Evolutionary conservation across 2,113 vertebrate genomes (phyloP).

Genomic region (Cebidichthys violaceus): DNA sequence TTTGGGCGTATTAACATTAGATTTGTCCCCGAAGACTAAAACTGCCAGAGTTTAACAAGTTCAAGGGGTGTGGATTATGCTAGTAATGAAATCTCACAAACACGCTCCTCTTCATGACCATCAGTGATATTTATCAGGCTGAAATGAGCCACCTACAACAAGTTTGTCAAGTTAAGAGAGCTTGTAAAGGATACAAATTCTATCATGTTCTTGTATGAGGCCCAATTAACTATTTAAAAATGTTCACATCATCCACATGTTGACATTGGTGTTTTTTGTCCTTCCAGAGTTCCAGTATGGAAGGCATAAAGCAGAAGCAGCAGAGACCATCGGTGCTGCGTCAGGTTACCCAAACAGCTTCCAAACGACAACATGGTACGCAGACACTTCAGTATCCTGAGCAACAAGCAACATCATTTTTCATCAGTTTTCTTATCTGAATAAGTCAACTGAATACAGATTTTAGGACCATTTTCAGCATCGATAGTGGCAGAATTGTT

Average conservation of each 20-base stretch:
- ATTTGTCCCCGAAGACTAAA: no score
- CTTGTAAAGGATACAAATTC: neutral
- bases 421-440: neutral
- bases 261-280: neutral
- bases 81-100: neutral
- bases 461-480: neutral
- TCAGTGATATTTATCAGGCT: neutral
- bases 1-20: no score
- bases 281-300: slow-evolving; percentile 46
- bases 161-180: neutral
- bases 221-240: neutral
- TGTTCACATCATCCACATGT: neutral
- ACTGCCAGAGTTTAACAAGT: no score
- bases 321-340: slow-evolving; percentile 82
- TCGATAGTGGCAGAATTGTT: neutral
- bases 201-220: neutral
- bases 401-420: neutral
- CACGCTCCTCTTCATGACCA: neutral
- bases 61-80: neutral
- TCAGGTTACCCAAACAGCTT: slow-evolving; percentile 47
- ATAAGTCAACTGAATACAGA: neutral
- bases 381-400: neutral
- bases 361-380: slow-evolving; percentile 45
- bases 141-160: neutral
- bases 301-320: slow-evolving; percentile 58